Conservation (phyloP, 2,888 invertebrate genomes). For the Acanthosepion pharaonis region DNA sequence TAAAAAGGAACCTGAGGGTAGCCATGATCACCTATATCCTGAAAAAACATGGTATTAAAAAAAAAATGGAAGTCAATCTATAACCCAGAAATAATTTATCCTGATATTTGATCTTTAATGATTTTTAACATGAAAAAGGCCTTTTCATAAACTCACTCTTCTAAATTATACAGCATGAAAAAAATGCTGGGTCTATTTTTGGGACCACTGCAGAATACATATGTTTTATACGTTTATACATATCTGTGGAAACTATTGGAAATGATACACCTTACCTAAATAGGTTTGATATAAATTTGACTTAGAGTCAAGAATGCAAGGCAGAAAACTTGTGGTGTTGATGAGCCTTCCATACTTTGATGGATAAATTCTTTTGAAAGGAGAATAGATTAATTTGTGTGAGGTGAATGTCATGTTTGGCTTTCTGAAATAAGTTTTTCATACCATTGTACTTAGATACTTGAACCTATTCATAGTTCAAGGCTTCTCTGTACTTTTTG, state of each 20-base stretch:
- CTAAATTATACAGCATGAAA: not conserved
- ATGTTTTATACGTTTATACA: not conserved
- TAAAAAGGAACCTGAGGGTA: no score
- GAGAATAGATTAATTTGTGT: not conserved
- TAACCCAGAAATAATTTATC: no score
- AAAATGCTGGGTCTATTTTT: not conserved
- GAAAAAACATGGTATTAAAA: no score
- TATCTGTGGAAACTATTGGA: conserved; percentile 2
- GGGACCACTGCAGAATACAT: not conserved
- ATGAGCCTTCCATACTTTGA: not conserved
- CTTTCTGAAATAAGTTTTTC: not conserved
- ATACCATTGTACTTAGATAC: not conserved
- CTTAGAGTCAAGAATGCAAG: not conserved
- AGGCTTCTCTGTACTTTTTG: not conserved
- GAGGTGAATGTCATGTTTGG: not conserved
- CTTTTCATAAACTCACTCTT: no score
- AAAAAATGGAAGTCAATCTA: no score
- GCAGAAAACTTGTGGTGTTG: not conserved
- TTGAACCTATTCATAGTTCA: not conserved
- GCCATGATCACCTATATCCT: no score
- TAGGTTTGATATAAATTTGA: not conserved
- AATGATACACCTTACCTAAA: conserved; percentile 12
- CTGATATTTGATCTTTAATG: no score
- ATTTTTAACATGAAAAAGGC: no score
- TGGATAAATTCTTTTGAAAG: not conserved